Percentiles rank a stretch among this genome's conserved stretches.
Evolutionary conservation across 2,113 vertebrate species (phyloP).

Genomic region (Limanda limanda): DNA sequence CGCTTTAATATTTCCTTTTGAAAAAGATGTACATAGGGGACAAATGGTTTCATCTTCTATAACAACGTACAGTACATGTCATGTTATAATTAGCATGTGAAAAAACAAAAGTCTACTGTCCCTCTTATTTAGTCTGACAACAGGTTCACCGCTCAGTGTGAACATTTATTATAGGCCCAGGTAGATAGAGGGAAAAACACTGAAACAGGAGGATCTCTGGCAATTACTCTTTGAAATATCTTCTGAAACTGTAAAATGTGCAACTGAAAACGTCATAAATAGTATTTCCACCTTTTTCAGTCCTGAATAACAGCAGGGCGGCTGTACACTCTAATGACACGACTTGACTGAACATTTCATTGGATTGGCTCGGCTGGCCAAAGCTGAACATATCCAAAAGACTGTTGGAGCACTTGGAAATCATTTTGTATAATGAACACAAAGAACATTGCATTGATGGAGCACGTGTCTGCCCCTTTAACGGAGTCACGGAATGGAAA

Average conservation of each 20-base stretch:
- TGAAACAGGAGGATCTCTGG: constrained; percentile 3
- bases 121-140: constrained; percentile 49
- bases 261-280: constrained; percentile 20
- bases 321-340: not conserved
- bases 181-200: constrained; percentile 25
- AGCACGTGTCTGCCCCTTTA: too few species aligned
- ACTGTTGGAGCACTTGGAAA: not conserved
- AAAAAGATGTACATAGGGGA: constrained; percentile 75
- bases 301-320: not conserved
- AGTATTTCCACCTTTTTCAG: constrained; percentile 1
- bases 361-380: not conserved
- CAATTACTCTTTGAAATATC: not conserved
- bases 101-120: constrained; percentile 56
- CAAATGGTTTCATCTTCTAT: constrained; percentile 45
- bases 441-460: too few species aligned
- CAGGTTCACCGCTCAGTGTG: constrained; percentile 43
- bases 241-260: constrained; percentile 15
- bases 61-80: constrained; percentile 75
- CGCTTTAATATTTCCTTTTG: constrained; percentile 75
- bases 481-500: not conserved
- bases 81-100: constrained; percentile 69
- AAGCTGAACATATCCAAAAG: not conserved
- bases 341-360: not conserved
- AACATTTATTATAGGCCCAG: constrained; percentile 35
- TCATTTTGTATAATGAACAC: not conserved